A percentile compares a stretch with the other conserved stretches of the same genome.
Evolutionary conservation across 2,113 vertebrate genomes (phyloP).

Genomic region (Python bivittatus): DNA sequence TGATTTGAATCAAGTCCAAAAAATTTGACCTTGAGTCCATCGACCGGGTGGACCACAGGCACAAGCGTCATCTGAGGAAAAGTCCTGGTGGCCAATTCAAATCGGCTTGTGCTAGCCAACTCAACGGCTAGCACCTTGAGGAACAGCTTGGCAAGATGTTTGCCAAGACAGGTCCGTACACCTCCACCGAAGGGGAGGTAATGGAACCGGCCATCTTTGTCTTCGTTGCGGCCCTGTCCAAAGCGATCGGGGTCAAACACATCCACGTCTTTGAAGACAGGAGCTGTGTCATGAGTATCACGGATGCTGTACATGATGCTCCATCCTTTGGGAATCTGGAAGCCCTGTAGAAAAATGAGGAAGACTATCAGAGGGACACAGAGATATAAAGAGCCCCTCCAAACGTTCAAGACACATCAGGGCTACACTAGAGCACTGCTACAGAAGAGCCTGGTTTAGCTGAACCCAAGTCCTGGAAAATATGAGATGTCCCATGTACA

Average conservation of each 20-base stretch:
- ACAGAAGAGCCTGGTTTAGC: not conserved
- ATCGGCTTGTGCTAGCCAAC: slow-evolving; percentile 91
- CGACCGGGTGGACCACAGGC: slow-evolving; percentile 91
- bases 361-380: not conserved
- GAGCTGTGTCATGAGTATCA: slow-evolving; percentile 93
- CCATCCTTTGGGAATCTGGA: slow-evolving; percentile 98
- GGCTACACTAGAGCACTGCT: not conserved
- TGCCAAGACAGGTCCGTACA: slow-evolving; percentile 93
- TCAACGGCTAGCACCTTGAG: slow-evolving; percentile 91
- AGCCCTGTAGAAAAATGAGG: slow-evolving; percentile 77
- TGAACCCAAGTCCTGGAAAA: not conserved
- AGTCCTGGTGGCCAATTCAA: slow-evolving; percentile 91
- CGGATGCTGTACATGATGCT: slow-evolving; percentile 99
- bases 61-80: slow-evolving; percentile 90
- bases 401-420: not conserved
- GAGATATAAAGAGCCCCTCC: not conserved
- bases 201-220: slow-evolving; percentile 94
- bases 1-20: slow-evolving; percentile 98
- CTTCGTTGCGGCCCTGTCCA: slow-evolving; percentile 87
- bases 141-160: slow-evolving; percentile 95
- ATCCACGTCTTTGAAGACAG: slow-evolving; percentile 91
- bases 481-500: not conserved
- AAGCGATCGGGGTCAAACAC: slow-evolving; percentile 94
- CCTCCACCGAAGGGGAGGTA: slow-evolving; percentile 96
- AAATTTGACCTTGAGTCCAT: slow-evolving; percentile 94